These are phyloP conservation scores for Aphelocoma californica DNA, from an alignment of 2,797 vertebrate genomes.

Conservation along the genomic window DNA sequence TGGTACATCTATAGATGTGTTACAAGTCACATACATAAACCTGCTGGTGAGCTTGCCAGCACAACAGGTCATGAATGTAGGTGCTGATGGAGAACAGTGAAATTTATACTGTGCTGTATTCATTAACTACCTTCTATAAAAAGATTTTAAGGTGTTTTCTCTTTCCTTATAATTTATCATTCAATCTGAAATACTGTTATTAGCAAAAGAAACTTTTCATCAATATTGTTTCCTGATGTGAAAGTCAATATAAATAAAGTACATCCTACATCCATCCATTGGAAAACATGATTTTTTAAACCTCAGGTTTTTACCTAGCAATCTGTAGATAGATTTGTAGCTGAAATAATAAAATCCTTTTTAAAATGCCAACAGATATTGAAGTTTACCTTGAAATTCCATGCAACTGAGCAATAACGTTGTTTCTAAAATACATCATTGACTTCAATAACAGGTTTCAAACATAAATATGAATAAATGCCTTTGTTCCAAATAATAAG, in stretches of 20 bases:
- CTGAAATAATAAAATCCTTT: background rate
- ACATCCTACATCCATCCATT: background rate
- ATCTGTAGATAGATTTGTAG: background rate
- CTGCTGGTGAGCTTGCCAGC: background rate
- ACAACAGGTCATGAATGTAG: background rate
- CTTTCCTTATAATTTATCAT: background rate
- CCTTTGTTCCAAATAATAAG: background rate
- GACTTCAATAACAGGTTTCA: background rate
- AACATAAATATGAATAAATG: background rate
- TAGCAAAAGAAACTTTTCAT: background rate
- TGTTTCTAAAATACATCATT: background rate
- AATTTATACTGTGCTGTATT: background rate
- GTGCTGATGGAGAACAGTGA: background rate
- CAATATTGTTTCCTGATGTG: background rate
- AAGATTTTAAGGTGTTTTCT: background rate
- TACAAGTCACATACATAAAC: background rate
- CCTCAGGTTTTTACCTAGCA: background rate
- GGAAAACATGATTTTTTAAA: background rate
- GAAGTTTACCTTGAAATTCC: background rate
- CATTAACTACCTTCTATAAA: background rate
- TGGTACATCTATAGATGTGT: background rate
- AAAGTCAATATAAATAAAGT: background rate
- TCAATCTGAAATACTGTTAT: background rate
- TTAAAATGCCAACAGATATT: background rate
- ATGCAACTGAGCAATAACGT: background rate